phyloP scores from a whole-genome alignment of 1,140 invertebrate species.

The Uloborus diversus region DNA sequence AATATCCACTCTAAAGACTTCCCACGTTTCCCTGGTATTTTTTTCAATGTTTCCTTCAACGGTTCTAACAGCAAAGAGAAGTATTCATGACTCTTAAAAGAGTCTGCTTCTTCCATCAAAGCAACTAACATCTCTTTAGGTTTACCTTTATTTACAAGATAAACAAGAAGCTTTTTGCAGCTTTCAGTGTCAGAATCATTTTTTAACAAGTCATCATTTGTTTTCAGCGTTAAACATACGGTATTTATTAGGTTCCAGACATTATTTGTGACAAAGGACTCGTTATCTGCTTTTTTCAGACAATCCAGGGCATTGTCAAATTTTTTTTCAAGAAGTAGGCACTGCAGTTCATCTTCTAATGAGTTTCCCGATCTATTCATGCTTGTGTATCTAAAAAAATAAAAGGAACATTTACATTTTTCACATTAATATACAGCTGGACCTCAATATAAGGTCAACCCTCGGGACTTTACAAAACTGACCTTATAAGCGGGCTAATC shows the following conservation, averaged over 20 bases:
- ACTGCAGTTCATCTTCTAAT: constrained; percentile 15
- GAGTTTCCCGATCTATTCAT: background rate
- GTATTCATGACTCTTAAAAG: constrained; percentile 26
- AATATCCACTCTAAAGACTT: constrained; percentile 40
- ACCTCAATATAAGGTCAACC: too few relatives aligned
- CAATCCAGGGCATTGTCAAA: constrained; percentile 7
- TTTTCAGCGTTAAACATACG: constrained; percentile 29
- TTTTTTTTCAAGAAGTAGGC: background rate
- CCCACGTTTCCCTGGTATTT: constrained; percentile 22
- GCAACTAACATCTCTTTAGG: constrained; percentile 40
- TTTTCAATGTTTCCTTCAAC: background rate
- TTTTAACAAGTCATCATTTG: background rate
- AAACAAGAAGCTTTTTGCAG: constrained; percentile 30
- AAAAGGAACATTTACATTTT: too few relatives aligned
- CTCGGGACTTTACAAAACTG: too few relatives aligned
- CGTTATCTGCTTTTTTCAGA: constrained; percentile 10
- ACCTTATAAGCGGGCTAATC: too few relatives aligned
- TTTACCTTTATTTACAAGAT: constrained; percentile 9
- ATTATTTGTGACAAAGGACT: background rate
- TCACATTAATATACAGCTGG: too few relatives aligned
- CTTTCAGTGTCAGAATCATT: background rate
- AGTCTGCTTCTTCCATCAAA: constrained; percentile 43
- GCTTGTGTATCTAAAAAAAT: background rate
- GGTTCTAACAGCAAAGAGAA: constrained; percentile 29
- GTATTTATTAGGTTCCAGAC: constrained; percentile 30